Percentiles rank a stretch among this genome's conserved stretches.
Conservation (phyloP, 2,113 vertebrate species). For the Struthidea cinerea region DNA sequence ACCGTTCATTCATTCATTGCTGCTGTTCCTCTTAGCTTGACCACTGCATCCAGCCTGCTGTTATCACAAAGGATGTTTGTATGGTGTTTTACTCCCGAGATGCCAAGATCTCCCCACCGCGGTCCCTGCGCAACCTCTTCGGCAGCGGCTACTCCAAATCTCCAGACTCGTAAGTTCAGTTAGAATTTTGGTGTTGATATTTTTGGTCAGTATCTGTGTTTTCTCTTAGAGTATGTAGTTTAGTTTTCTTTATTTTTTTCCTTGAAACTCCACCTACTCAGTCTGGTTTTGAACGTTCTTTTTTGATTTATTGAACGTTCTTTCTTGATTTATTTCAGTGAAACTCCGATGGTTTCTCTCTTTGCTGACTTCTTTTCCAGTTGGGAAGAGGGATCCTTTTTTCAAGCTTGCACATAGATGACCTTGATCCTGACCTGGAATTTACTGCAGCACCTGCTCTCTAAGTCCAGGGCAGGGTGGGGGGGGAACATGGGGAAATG, state of each 20-base stretch:
- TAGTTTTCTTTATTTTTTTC: neutral
- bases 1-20: neutral
- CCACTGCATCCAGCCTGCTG: constrained; percentile 97
- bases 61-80: constrained; percentile 96
- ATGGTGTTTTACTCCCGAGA: constrained; percentile 98
- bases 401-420: neutral
- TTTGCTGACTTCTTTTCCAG: neutral
- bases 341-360: neutral
- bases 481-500: neutral
- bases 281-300: neutral
- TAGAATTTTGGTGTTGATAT: accelerated
- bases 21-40: constrained; percentile 80
- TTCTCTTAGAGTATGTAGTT: neutral
- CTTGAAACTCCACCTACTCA: neutral
- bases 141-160: constrained; percentile 93
- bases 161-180: constrained; percentile 85
- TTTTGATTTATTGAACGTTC: neutral
- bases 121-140: constrained; percentile 94
- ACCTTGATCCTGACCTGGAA: neutral
- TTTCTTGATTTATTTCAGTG: neutral
- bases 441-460: neutral
- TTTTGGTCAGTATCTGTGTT: neutral
- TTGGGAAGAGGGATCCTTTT: neutral
- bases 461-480: neutral
- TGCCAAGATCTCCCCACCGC: constrained; percentile 91